Conservation (phyloP, 2,888 invertebrate species). For the Folsomia candida region DNA sequence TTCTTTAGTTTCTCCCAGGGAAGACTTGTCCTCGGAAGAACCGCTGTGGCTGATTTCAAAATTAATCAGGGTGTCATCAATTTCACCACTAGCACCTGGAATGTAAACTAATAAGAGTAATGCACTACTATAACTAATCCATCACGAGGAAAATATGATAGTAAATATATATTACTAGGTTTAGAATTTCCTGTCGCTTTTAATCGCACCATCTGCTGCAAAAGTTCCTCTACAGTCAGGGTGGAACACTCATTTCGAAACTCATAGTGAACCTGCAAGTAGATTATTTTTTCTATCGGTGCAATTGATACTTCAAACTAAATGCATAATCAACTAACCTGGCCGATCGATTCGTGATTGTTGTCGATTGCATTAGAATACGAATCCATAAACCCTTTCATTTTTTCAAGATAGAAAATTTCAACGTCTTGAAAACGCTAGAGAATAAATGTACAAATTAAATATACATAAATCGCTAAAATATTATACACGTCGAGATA, state of each 20-base stretch:
- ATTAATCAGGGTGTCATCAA: not conserved
- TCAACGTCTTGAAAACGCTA: slow-evolving; percentile 90
- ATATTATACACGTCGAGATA: not conserved
- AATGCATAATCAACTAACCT: slow-evolving; percentile 55
- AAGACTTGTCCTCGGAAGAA: slow-evolving; percentile 1
- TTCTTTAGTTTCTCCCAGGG: not conserved
- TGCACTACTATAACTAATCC: too few species aligned
- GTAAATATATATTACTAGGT: too few species aligned
- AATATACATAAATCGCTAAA: slow-evolving; percentile 23
- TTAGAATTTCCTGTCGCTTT: slow-evolving; percentile 92
- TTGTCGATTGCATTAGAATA: slow-evolving; percentile 84
- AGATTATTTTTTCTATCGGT: not conserved
- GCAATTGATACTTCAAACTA: too few species aligned
- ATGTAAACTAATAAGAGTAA: not conserved
- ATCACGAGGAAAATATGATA: too few species aligned
- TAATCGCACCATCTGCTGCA: slow-evolving; percentile 85
- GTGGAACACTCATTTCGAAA: slow-evolving; percentile 87
- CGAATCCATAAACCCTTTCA: slow-evolving; percentile 89
- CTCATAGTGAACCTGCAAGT: slow-evolving; percentile 76
- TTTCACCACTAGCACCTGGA: not conserved
- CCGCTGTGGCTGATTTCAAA: not conserved
- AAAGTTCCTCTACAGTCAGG: slow-evolving; percentile 85
- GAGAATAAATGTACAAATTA: too few species aligned
- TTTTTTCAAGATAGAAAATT: slow-evolving; percentile 84
- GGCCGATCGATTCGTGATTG: slow-evolving; percentile 86